Conservation (phyloP, 2,888 invertebrate genomes). For the Encarsia formosa region DNA sequence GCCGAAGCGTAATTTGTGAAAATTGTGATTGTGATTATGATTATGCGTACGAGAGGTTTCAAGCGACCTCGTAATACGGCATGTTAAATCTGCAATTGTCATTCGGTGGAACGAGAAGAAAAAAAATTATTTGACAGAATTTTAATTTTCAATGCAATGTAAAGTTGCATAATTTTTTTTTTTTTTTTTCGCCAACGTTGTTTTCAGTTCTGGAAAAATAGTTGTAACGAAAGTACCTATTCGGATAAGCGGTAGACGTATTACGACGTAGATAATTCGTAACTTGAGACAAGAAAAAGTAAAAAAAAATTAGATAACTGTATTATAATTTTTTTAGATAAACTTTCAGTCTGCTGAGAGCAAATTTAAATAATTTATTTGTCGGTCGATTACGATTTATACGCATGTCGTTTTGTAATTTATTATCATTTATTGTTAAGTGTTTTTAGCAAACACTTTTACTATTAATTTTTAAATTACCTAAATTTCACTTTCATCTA, state of each 20-base stretch:
- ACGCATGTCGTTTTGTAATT: background rate
- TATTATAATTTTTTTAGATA: too few species aligned
- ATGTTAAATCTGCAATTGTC: constrained; percentile 23
- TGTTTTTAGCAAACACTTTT: background rate
- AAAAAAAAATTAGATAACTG: too few species aligned
- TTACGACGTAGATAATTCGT: too few species aligned
- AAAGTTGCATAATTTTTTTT: too few species aligned
- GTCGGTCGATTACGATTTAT: too few species aligned
- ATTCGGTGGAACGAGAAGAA: constrained; percentile 13
- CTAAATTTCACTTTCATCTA: constrained; percentile 14
- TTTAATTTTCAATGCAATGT: constrained; percentile 17
- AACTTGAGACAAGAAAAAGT: too few species aligned
- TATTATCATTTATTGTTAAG: constrained; percentile 7
- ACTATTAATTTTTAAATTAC: constrained; percentile 13
- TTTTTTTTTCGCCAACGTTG: too few species aligned
- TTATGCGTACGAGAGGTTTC: constrained; percentile 27
- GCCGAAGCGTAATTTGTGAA: constrained; percentile 15
- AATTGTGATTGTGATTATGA: constrained; percentile 27
- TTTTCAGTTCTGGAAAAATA: too few species aligned
- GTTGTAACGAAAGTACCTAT: too few species aligned
- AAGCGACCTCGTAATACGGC: constrained; percentile 22
- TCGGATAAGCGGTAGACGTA: too few species aligned
- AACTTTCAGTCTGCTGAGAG: too few species aligned
- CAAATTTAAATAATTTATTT: too few species aligned
- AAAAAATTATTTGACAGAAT: constrained; percentile 25